A percentile compares a stretch with the other conserved stretches of the same genome.
These are phyloP conservation scores for Rhysida immarginata DNA, from an alignment of 1,140 invertebrate species.

Conservation along the genomic window DNA sequence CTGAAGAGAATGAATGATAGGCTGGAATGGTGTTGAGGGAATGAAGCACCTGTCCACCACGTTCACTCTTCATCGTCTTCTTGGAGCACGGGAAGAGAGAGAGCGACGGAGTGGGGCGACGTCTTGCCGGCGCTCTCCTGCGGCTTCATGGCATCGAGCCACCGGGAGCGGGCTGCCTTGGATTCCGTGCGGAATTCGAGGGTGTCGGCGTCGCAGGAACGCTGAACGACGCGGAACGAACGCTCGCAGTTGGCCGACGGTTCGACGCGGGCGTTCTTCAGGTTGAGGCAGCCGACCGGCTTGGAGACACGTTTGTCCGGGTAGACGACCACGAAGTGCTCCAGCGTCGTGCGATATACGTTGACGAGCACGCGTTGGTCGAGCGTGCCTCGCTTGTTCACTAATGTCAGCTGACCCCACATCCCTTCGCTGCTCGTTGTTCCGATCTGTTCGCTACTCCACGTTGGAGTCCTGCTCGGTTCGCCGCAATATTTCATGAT, in stretches of 20 bases:
- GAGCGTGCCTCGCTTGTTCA: not conserved
- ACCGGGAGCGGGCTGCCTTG: not conserved
- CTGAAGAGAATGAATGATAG: too few species aligned
- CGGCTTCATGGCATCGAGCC: not conserved
- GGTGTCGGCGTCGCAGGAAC: slow-evolving; percentile 1
- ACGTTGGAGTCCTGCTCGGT: too few species aligned
- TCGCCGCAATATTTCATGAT: too few species aligned
- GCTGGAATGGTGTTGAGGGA: too few species aligned
- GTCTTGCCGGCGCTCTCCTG: not conserved
- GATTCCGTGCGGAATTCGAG: not conserved
- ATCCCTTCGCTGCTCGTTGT: not conserved
- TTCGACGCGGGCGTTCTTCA: slow-evolving; percentile 7
- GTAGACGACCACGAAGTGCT: slow-evolving; percentile 9
- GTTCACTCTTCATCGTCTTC: slow-evolving; percentile 7
- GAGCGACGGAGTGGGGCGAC: too few species aligned
- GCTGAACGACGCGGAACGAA: slow-evolving; percentile 2
- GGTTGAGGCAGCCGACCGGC: slow-evolving; percentile 5
- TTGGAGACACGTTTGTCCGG: slow-evolving; percentile 4
- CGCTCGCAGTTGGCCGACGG: not conserved
- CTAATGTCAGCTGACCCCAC: not conserved
- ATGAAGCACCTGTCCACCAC: too few species aligned
- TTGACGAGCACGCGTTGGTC: slow-evolving; percentile 4
- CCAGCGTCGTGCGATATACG: slow-evolving; percentile 8
- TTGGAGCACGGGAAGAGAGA: not conserved
- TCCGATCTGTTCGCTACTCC: too few species aligned